phyloP scores from a whole-genome alignment of 2,797 vertebrate species.

The Leptodactylus fallax region DNA sequence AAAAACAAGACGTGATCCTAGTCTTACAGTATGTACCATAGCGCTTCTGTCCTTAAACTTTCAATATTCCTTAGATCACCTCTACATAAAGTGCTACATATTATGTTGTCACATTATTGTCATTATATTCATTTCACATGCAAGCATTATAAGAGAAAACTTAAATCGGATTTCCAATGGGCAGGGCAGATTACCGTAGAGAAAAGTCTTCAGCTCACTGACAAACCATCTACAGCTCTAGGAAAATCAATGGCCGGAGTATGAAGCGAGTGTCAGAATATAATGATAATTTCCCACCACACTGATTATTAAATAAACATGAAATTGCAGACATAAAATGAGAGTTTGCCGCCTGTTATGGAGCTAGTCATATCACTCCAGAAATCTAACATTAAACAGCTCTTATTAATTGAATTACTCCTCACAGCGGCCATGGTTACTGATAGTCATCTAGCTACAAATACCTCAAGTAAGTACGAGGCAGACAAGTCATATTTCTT shows the following conservation, averaged over 20 bases:
- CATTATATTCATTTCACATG: neutral
- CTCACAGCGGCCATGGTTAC: neutral
- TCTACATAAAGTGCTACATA: no score
- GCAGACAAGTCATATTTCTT: neutral
- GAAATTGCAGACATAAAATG: constrained; percentile 26
- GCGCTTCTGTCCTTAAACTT: no score
- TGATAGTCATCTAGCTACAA: neutral
- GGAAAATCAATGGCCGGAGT: neutral
- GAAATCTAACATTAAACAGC: constrained; percentile 30
- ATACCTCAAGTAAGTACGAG: neutral
- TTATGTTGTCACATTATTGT: neutral
- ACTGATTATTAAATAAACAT: constrained; percentile 44
- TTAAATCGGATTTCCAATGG: neutral
- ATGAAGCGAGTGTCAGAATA: neutral
- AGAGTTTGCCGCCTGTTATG: constrained; percentile 29
- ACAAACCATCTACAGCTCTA: neutral
- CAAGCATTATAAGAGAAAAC: neutral
- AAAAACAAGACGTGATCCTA: no score
- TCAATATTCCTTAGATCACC: no score
- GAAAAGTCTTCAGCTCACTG: neutral
- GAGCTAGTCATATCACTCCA: constrained; percentile 9
- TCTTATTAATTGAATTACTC: constrained; percentile 31
- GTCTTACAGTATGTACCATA: no score
- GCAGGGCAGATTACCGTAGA: neutral
- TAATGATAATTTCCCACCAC: constrained; percentile 27